These are phyloP conservation scores for Eristalis intricaria DNA, from an alignment of 2,888 invertebrate species.

Conservation along the genomic window DNA sequence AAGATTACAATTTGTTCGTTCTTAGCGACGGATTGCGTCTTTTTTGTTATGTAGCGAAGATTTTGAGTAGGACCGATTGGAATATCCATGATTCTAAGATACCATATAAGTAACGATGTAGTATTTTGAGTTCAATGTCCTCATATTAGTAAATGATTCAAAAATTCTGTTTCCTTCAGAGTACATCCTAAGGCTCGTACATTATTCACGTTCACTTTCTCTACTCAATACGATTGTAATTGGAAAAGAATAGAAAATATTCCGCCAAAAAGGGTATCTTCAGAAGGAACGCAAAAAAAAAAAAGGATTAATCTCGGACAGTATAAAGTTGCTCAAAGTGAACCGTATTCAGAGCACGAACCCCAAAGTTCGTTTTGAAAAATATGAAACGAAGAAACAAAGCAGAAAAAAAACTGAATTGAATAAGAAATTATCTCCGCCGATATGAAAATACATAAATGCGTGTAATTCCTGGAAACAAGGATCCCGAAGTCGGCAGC, in stretches of 20 bases:
- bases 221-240: conserved; percentile 8
- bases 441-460: conserved; percentile 46
- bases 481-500: neutral
- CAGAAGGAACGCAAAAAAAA: conserved; percentile 12
- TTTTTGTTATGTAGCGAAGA: too few species aligned
- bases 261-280: conserved; percentile 8
- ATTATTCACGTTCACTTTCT: conserved; percentile 27
- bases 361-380: conserved; percentile 15
- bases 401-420: conserved; percentile 41
- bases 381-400: neutral
- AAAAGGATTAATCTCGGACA: conserved; percentile 65
- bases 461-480: conserved; percentile 37
- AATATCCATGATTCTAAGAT: too few species aligned
- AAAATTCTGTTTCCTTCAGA: neutral
- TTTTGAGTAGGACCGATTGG: too few species aligned
- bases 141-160: neutral
- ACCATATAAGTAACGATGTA: neutral
- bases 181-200: neutral
- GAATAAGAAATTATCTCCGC: conserved; percentile 60
- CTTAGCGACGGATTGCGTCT: too few species aligned
- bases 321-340: conserved; percentile 29
- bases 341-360: conserved; percentile 1
- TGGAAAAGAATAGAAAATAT: conserved; percentile 15
- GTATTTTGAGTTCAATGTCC: neutral
- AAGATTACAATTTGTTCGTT: too few species aligned